Evolutionary conservation across 2,113 vertebrate species (phyloP), one percentile per base, ranked within the genome.

Genomic region (Chamaetylas fuelleborni): DNA sequence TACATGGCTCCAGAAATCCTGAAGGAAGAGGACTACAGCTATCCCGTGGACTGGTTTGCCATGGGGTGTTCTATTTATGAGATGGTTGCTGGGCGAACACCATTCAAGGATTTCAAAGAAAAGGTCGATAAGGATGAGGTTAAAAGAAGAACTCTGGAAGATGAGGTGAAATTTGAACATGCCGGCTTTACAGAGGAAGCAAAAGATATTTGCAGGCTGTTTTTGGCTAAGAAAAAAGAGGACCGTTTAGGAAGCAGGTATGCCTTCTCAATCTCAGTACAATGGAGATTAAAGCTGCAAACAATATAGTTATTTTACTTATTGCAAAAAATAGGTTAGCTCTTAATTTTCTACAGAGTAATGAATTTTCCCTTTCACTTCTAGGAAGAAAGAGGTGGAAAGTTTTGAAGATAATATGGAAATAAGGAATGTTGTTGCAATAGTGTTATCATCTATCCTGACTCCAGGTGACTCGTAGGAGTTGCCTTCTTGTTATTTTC

Each of bases 1-100:
- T 99, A 99, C 90, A 99, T 99, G 99, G 98, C 98, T 78, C 99
- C 99, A 0, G 99, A 99, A 97, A 98, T 99, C 64, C 97, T 99
- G 79, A 98, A 95, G 78, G 98, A 99, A 56, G 98, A 98, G 57
- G 92, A 91, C 29, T 99, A 99, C 96, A 87, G 95, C 93, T 98
- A 97, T 11, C 98, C 98, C 2, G 99, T 98, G 96, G 99, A 99
- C 97, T 99, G 99, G 99, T 99, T 99, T 98, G 97, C 99, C 19
- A 97, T 99, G 97, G 99, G 99, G 22, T 99, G 98, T 93, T 98
- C 98, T 83, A 98, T 99, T 91, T 99, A 99, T 64, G 99, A 99
- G 97, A 99, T 99, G 98, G 90, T 99, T 72, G 98, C 98, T 18
- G 98, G 98, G 50, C 96, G 98, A 96, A 97, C 99, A 66, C 99